A percentile compares a stretch with the other conserved stretches of the same genome.
Evolutionary conservation across 2,888 invertebrate genomes (phyloP).

Genomic region (Camptogramma bilineatum): DNA sequence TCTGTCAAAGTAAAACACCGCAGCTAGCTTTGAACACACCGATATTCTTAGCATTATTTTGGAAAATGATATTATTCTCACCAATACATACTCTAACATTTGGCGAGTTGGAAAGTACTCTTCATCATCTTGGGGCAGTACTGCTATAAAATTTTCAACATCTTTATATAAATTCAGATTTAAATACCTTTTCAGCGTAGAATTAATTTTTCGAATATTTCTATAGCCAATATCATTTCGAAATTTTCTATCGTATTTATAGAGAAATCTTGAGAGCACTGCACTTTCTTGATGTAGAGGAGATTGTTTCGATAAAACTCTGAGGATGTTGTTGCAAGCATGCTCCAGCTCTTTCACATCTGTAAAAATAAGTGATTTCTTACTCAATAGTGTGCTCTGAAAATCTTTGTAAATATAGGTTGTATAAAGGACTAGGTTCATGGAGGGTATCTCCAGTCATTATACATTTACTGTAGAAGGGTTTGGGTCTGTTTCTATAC

Average conservation of each 20-base stretch:
- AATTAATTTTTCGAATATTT: conserved; percentile 82
- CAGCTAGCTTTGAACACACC: conserved; percentile 76
- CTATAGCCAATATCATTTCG: conserved; percentile 85
- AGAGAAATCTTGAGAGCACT: conserved; percentile 82
- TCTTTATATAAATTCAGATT: conserved; percentile 76
- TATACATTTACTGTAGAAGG: neutral
- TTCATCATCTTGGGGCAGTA: conserved; percentile 63
- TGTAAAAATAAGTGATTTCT: conserved; percentile 49
- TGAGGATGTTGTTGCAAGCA: conserved; percentile 59
- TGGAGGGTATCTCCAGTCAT: neutral
- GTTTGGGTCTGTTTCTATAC: neutral
- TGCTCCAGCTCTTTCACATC: conserved; percentile 62
- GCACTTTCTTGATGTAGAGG: conserved; percentile 84
- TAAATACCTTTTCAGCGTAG: conserved; percentile 81
- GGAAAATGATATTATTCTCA: conserved; percentile 83
- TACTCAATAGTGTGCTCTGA: no score
- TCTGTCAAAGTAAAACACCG: conserved; percentile 80
- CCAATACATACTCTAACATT: conserved; percentile 84
- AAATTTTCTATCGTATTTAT: conserved; percentile 86
- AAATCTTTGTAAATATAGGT: no score
- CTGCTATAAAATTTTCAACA: conserved; percentile 62
- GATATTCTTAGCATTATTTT: conserved; percentile 83
- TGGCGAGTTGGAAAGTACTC: conserved; percentile 84
- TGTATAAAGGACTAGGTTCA: no score
- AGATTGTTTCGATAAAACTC: conserved; percentile 71